Conservation (phyloP, 2,888 invertebrate genomes). For the Leptinotarsa rubiginosa region DNA sequence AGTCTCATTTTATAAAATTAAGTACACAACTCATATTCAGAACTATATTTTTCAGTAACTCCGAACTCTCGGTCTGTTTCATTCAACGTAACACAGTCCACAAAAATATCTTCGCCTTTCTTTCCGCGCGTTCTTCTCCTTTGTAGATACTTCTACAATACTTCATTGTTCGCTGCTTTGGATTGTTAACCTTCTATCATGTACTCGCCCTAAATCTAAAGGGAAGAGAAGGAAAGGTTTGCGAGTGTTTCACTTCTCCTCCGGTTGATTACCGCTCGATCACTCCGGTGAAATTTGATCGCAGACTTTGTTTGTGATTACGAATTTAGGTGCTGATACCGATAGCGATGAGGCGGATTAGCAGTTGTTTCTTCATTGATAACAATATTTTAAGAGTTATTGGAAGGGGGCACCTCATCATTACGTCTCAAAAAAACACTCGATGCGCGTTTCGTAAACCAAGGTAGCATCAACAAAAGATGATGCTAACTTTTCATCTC, state of each 20-base stretch:
- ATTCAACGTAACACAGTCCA: neutral
- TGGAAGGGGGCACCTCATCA: too few relatives aligned
- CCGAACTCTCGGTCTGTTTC: neutral
- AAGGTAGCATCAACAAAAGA: too few relatives aligned
- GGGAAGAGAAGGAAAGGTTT: neutral
- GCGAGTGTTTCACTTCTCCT: neutral
- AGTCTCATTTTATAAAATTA: too few relatives aligned
- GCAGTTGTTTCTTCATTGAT: too few relatives aligned
- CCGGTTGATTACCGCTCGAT: neutral
- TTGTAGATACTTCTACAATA: slow-evolving; percentile 1
- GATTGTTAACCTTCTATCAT: slow-evolving; percentile 12
- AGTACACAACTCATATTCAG: neutral
- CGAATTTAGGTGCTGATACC: too few relatives aligned
- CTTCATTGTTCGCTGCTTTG: slow-evolving; percentile 10
- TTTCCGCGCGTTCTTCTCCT: neutral
- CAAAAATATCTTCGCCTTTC: slow-evolving; percentile 4
- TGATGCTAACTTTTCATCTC: too few relatives aligned
- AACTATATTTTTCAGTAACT: neutral
- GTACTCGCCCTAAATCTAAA: neutral
- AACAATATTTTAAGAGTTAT: too few relatives aligned
- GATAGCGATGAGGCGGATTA: too few relatives aligned
- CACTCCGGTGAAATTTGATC: neutral
- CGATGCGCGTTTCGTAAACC: too few relatives aligned
- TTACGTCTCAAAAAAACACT: too few relatives aligned
- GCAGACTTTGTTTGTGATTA: too few relatives aligned